Conservation (phyloP, 2,888 invertebrate species). For the Muscina levida region DNA sequence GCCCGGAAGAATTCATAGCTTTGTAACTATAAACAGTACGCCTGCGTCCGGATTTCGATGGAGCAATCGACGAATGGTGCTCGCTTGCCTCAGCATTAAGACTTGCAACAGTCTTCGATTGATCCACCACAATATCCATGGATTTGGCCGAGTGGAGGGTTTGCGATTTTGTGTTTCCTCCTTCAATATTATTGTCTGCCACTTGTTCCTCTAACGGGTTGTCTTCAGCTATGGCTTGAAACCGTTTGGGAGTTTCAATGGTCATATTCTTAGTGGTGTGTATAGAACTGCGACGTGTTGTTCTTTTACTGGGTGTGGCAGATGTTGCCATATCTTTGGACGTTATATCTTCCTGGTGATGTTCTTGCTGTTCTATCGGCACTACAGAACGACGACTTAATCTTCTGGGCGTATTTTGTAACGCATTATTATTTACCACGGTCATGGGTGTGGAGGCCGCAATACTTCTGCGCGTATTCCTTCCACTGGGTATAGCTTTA, state of each 20-base stretch:
- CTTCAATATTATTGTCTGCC: background rate
- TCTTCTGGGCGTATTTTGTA: too few relatives aligned
- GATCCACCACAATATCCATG: slow-evolving; percentile 64
- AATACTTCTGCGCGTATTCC: slow-evolving; percentile 32
- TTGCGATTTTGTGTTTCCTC: background rate
- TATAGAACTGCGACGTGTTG: slow-evolving; percentile 70
- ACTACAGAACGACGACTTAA: too few relatives aligned
- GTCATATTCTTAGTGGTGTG: slow-evolving; percentile 57
- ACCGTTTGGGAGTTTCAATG: slow-evolving; percentile 26
- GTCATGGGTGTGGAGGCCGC: slow-evolving; percentile 38
- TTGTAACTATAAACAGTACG: slow-evolving; percentile 64
- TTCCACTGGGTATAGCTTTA: background rate
- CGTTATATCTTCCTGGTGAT: background rate
- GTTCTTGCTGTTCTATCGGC: background rate
- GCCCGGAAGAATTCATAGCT: slow-evolving; percentile 61
- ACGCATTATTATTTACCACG: slow-evolving; percentile 12
- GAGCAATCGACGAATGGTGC: background rate
- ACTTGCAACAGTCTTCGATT: background rate
- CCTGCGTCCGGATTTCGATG: slow-evolving; percentile 54
- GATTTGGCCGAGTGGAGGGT: slow-evolving; percentile 67
- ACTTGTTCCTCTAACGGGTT: background rate
- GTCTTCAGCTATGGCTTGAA: slow-evolving; percentile 62
- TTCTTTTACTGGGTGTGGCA: slow-evolving; percentile 51
- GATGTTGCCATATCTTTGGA: slow-evolving; percentile 3
- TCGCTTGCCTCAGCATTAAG: background rate